Evolutionary conservation across 2,113 vertebrate genomes (phyloP), one percentile per base, ranked within the genome.

Genomic region (Eubucco bourcierii): DNA sequence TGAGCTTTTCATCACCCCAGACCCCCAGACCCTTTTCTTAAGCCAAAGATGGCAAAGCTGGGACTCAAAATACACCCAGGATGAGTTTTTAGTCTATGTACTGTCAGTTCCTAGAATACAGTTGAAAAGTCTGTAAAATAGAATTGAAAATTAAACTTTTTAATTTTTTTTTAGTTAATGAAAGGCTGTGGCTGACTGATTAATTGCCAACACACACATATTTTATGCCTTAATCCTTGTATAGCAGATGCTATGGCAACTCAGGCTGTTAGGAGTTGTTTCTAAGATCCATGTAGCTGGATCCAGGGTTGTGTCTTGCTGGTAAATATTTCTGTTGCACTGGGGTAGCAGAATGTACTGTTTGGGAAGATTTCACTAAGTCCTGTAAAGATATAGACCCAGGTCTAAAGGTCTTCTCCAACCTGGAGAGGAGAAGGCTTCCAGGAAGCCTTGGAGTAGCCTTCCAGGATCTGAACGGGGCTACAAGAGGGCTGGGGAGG

Each of bases 351-450:
- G 27, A 7, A 7, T 33, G 2, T 0, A 6, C 17, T 12, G 8
- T 60, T 64, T 7, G 21, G 23, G 37, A 75, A 58, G 82, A 28
- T 15, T 71, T 66, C 31, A 18, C 8, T 20, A 46, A 76, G 14
- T 4, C 15, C 0, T 2, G 3, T 2, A 7, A 34, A 44, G 56
- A 19, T 19, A 25, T 13, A 46, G 75, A n/a, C 2, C 21, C 13
- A 10, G 12, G 61, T 55, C 15, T 37, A 44, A 61, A 6, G 15
- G 39, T 39, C 39, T 39, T 39, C 39, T 39, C 12, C 39, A 12
- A 10, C 39, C 39, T 39, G 39, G 39, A 39, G 39, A 39, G 12
- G 39, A 39, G 39, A 39, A 39, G 39, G 12, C 9, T 39, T 39
- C 9, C 9, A 39, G 39, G 39, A 39, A 12, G 12, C 39, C 39